Evolutionary conservation across 2,113 vertebrate genomes (phyloP), one percentile per base, ranked within the genome.

Genomic region (Pycnonotus jocosus): DNA sequence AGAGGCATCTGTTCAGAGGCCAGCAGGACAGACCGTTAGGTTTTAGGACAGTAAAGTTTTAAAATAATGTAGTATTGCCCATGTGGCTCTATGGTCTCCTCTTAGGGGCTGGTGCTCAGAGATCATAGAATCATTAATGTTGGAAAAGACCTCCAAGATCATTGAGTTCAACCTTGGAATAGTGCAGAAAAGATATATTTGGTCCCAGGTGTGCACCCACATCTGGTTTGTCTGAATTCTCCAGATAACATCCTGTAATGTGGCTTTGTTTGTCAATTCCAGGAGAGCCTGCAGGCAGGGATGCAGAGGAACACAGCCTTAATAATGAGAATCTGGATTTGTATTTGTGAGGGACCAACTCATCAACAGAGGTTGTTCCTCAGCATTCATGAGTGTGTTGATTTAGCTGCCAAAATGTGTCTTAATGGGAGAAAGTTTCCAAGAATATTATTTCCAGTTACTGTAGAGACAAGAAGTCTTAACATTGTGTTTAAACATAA

Each of bases 11-110:
- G 17, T 51, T 64, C 62, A 69, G 83, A 69, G 31, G 38, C 45
- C 0, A 1, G 11, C 7, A 35, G 53, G 66, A 60, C 56, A 57
- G 51, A 28, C 20, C 0, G 0, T 23, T 50, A 3, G 4, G 7
- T 62, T 83, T 91, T n/a, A 61, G 37, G 60, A 18, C 37, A 23
- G 60, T 15, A 42, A 70, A 61, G 17, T 18, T 84, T 84, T 58
- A 65, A 78, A 61, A 56, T 31, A 54, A 15, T 0, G 0, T 18
- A 14, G 19, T 19, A 8, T 37, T 87, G n/a, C 19, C 27, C 30
- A 2, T 12, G 8, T 0, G 0, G 1, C 20, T 28, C 16, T 35
- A 2, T 28, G 20, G 5, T 69, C 54, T 89, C 31, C 45, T 72
- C 42, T 40, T 45, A 53, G 42, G 31, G 69, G 18, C 42, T 86